Evolutionary conservation across 2,113 vertebrate genomes (phyloP), one percentile per base, ranked within the genome.

Genomic region (Dromiciops gliroides): DNA sequence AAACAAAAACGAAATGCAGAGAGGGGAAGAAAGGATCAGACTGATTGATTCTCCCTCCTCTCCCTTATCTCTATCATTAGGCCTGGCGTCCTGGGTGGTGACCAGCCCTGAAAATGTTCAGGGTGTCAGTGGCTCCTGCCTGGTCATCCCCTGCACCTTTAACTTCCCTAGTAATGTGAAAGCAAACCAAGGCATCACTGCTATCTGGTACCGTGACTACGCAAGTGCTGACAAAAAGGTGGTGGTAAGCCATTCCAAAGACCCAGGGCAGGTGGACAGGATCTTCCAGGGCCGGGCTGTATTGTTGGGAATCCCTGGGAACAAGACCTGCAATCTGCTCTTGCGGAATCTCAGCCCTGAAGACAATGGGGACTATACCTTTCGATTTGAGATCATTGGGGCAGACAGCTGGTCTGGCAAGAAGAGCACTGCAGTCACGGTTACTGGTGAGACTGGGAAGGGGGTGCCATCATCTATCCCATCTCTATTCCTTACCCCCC

Each of bases 171-270:
- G 0, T 0, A 0, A 11, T 0, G 89, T 97, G 53, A 0, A 7
- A 0, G 0, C 96, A 0, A 0, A 22, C 0, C 0, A 67, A 0
- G 93, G 98, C 93, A 95, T 99, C 89, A 97, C 97, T 0, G 90
- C 97, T 95, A 98, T 99, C 93, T 99, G 99, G 99, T 99, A 98
- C 98, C 98, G 97, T 12, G 97, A 98, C 8, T 96, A 94, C 8
- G 4, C 47, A 0, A 3, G 44, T 3, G 19, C 0, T 91, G 0
- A 3, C 0, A 0, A 2, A 0, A 48, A 10, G 47, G 9, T 3
- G 0, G 0, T 97, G 50, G 97, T 98, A 23, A 97, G 92, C 95
- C 98, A 99, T 93, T 98, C 98, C 0, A 0, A 0, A 0, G 0
- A 37, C 10, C 95, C 95, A 3, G 11, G 3, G 0, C 89, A 75